phyloP scores from a whole-genome alignment of 2,797 vertebrate genomes.

The Lagorchestes hirsutus region DNA sequence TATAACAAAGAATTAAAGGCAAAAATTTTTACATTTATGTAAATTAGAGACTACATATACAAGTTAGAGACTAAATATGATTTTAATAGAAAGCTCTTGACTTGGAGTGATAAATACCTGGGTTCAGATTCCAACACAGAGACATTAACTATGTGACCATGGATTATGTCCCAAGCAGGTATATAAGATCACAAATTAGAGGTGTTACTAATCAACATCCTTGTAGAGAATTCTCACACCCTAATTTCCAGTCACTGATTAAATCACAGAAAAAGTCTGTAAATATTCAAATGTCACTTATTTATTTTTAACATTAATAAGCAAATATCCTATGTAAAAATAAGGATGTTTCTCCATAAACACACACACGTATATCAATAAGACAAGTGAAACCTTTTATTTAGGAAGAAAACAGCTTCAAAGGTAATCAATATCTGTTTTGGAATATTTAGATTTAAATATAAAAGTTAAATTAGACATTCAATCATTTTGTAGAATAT shows the following conservation, averaged over 20 bases:
- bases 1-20: background rate
- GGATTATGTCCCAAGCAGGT: background rate
- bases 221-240: background rate
- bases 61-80: background rate
- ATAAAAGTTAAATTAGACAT: conserved; percentile 51
- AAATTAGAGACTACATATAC: background rate
- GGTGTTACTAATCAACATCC: background rate
- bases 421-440: conserved; percentile 4
- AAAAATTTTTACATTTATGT: conserved; percentile 22
- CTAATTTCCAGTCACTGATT: background rate
- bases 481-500: conserved; percentile 8
- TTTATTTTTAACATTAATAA: background rate
- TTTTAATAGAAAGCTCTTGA: background rate
- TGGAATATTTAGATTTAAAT: conserved; percentile 54
- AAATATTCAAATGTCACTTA: background rate
- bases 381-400: conserved; percentile 53
- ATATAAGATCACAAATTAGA: background rate
- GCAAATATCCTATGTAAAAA: background rate
- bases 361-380: background rate
- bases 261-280: background rate
- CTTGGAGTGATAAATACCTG: background rate
- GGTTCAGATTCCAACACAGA: background rate
- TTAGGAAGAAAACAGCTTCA: conserved; percentile 57
- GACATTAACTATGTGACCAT: background rate
- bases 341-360: conserved; percentile 11